Base-by-base conservation (phyloP, 2,113 vertebrate species). In the Rhizomys pruinosus region DNA sequence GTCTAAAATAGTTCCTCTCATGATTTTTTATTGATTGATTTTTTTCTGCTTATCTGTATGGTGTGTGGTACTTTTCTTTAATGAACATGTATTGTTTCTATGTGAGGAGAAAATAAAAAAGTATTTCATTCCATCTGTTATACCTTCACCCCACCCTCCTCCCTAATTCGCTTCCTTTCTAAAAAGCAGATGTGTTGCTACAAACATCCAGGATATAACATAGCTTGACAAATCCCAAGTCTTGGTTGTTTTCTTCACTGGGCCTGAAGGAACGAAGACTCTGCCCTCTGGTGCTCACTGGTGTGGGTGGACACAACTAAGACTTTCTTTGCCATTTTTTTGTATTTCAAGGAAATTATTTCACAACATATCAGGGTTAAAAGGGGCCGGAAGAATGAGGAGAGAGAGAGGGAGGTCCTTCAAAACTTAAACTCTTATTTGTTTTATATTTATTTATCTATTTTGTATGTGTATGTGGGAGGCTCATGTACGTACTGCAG, bases 221-320 rank as follows among this genome's bases (percentile, higher is more conserved):
- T 63, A 52, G 52, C 82, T 69, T 86, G 34, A 68, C 39, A 20
- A 52, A 52, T 52, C 47, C 47, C 47, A 52, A 25, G 15, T 90
- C 87, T 37, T 29, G 27, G 22, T 89, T 94, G 57, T 93, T 96
- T 94, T 78, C 94, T 86, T 72, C 66, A 15, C 57, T 93, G 52
- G 47, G 69, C 79, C 73, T 74, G 37, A 76, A 95, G 90, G 55
- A 81, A 61, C 44, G 69, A 59, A 90, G 90, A 72, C 82, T 73
- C 82, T 85, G n/a, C n/a, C 77, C 20, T 64, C 74, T 82, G 39
- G 68, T 52, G 84, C 8, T 71, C 90, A 76, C 72, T 74, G 59
- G 42, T 57, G 29, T 72, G 84, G 17, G 57, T 64, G 52, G 89
- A 59, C 42, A n/a, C 59, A 9, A 8, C n/a, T 19, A 5, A 57